Base-by-base conservation (phyloP, 2,888 invertebrate genomes). In the Allacma fusca region DNA sequence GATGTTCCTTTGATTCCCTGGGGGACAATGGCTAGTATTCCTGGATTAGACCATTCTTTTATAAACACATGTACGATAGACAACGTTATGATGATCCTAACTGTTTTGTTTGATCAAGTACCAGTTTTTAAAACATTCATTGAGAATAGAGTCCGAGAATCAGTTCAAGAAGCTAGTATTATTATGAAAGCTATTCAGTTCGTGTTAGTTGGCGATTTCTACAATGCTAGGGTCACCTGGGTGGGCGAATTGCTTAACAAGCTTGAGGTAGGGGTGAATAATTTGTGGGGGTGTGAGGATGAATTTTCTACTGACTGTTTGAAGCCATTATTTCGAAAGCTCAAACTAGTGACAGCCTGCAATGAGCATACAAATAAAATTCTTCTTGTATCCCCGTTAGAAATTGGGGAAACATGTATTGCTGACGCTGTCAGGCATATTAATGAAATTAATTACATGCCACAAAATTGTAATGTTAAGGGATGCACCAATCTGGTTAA, bases 21-120 rank as follows among this genome's bases (percentile, higher is more conserved):
- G 69, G 69, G 50, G 16, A 12, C 69, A 1, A 12, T 23, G 7
- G 21, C 2, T 23, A 43, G 21, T 1, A 1, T 28, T 4, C 28
- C 24, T 2, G 21, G 1, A 24, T 19, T 23, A 0, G 4, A 5
- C 0, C 23, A 23, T 21, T 9, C 9, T 1, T 69, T 69, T 69
- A 19, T 16, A 34, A 69, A 69, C 23, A 69, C 69, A 1, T 69
- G 69, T n/a, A 21, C 69, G 12, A 9, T 69, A 2, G 69, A 69
- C 24, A 69, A 69, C 43, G 34, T 34, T 4, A n/a, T 69, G 40
- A 69, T 43, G 43, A 34, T 43, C 23, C 12, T 69, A 13, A 12
- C 43, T 21, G 44, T 34, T 19, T 7, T 69, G 43, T 34, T n/a
- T 24, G 23, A 69, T 1, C 24, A 23, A 34, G 4, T 43, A 5